phyloP scores from a whole-genome alignment of 2,113 vertebrate genomes.

The Poecilia latipinna region DNA sequence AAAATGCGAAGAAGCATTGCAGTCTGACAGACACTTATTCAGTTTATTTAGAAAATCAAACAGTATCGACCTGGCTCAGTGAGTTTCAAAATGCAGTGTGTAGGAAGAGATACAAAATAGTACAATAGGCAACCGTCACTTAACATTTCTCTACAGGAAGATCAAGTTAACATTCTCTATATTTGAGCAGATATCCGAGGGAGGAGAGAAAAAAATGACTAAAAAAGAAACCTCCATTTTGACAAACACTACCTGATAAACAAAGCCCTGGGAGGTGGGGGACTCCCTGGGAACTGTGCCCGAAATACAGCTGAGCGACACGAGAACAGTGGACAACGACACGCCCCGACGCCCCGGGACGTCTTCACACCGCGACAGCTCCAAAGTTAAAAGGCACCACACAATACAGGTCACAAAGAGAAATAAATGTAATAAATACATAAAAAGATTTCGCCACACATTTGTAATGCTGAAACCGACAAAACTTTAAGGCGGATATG shows the following conservation, averaged over 20 bases:
- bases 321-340: constrained; percentile 55
- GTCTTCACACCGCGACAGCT: constrained; percentile 58
- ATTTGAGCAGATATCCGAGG: constrained; percentile 60
- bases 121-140: constrained; percentile 79
- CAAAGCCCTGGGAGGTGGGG: constrained; percentile 33
- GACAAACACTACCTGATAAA: constrained; percentile 78
- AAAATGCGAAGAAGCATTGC: constrained; percentile 12
- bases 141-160: constrained; percentile 74
- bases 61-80: constrained; percentile 76
- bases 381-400: constrained; percentile 88
- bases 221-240: constrained; percentile 55
- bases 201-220: constrained; percentile 43
- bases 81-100: constrained; percentile 76
- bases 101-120: constrained; percentile 81
- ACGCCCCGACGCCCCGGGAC: constrained; percentile 55
- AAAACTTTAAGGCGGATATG: constrained; percentile 79
- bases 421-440: too few relatives aligned
- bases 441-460: constrained; percentile 69
- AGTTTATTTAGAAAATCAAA: constrained; percentile 84
- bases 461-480: constrained; percentile 73
- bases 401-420: constrained; percentile 83
- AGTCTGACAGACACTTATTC: constrained; percentile 60
- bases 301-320: constrained; percentile 52
- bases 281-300: constrained; percentile 63
- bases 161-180: constrained; percentile 76